phyloP scores from a whole-genome alignment of 2,113 vertebrate genomes.

The Eurypyga helias region DNA sequence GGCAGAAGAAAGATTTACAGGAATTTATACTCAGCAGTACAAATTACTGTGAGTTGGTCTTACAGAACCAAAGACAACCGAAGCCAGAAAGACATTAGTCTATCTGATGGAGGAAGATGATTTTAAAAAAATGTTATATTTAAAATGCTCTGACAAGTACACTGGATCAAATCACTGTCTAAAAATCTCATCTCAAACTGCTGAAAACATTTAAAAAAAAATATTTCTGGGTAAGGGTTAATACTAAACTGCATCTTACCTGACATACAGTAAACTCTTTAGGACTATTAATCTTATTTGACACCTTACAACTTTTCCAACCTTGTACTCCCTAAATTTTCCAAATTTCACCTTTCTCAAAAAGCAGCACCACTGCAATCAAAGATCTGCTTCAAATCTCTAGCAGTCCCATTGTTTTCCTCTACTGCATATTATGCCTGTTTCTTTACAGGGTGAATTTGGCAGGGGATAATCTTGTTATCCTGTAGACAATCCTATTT shows the following conservation, averaged over 20 bases:
- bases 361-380: background rate
- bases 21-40: background rate
- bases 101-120: background rate
- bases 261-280: accelerated
- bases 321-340: background rate
- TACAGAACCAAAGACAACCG: background rate
- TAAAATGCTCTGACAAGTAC: background rate
- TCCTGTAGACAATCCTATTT: slow-evolving; percentile 7
- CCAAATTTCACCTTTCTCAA: background rate
- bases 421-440: background rate
- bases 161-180: background rate
- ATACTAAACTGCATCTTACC: background rate
- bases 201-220: background rate
- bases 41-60: background rate
- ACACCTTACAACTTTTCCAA: background rate
- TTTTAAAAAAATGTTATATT: background rate
- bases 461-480: slow-evolving; percentile 5
- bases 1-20: background rate
- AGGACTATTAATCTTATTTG: background rate
- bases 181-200: background rate
- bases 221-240: background rate
- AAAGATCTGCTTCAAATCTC: background rate
- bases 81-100: background rate
- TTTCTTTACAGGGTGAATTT: background rate
- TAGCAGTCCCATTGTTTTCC: background rate